phyloP scores from a whole-genome alignment of 2,888 invertebrate species.

The Thelaira solivaga region DNA sequence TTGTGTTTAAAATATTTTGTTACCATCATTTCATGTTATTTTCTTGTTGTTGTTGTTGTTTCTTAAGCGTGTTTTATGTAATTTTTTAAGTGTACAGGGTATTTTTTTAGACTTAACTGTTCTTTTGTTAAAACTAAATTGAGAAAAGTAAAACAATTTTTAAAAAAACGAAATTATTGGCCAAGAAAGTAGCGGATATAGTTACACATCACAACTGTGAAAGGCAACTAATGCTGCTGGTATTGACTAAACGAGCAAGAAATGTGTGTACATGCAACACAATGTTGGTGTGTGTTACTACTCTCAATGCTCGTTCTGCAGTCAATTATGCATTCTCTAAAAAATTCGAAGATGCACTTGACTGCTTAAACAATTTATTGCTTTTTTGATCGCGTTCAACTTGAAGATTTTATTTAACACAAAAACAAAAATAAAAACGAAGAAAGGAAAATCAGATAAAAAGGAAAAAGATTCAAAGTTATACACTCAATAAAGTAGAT shows the following conservation, averaged over 20 bases:
- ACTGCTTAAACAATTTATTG: slow-evolving; percentile 69
- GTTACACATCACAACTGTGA: slow-evolving; percentile 45
- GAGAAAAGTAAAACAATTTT: slow-evolving; percentile 2
- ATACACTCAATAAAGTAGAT: slow-evolving; percentile 44
- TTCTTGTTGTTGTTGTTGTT: too few species aligned
- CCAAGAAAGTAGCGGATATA: slow-evolving; percentile 54
- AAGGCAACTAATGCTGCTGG: slow-evolving; percentile 10
- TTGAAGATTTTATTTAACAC: slow-evolving; percentile 46
- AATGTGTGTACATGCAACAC: slow-evolving; percentile 1
- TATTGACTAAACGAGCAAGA: slow-evolving; percentile 13
- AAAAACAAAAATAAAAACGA: not conserved
- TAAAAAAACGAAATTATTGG: slow-evolving; percentile 50
- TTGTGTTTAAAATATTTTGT: too few species aligned
- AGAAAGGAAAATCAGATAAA: not conserved
- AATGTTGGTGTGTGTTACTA: slow-evolving; percentile 23
- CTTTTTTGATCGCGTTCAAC: slow-evolving; percentile 69
- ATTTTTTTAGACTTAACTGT: slow-evolving; percentile 1
- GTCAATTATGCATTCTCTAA: slow-evolving; percentile 48
- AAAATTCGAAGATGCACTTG: slow-evolving; percentile 64
- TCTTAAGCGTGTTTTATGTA: not conserved
- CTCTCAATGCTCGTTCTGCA: slow-evolving; percentile 8
- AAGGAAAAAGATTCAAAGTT: slow-evolving; percentile 21
- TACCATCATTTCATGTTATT: too few species aligned
- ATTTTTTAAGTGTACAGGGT: slow-evolving; percentile 18
- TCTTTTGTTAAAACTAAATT: slow-evolving; percentile 26